Percentiles rank a stretch among this genome's conserved stretches.
Conservation (phyloP, 2,113 vertebrate genomes). For the Actenoides lindsayi region DNA sequence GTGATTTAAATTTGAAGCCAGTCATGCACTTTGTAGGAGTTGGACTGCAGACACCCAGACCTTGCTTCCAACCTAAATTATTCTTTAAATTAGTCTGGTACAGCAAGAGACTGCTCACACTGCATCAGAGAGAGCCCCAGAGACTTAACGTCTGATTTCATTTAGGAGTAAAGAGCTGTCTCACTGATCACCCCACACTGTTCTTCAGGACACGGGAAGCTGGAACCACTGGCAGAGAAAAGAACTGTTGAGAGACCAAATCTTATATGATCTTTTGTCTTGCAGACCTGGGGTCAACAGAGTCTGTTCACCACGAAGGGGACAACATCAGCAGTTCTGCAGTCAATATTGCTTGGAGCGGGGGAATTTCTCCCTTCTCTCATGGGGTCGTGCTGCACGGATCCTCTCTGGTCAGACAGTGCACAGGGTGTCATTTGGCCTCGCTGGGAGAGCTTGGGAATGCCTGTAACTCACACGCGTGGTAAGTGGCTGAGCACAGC, state of each 20-base stretch:
- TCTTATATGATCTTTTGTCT: background rate
- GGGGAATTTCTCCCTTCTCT: background rate
- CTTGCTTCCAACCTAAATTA: background rate
- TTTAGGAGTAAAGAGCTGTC: background rate
- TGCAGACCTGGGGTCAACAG: background rate
- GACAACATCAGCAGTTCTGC: background rate
- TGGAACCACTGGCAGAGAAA: background rate
- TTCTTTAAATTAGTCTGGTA: background rate
- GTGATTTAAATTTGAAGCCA: background rate
- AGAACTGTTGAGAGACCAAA: background rate
- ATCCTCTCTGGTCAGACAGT: background rate
- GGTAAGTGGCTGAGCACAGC: background rate
- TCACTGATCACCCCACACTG: background rate
- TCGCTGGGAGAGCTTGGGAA: background rate
- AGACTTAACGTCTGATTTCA: background rate
- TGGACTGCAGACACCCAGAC: background rate
- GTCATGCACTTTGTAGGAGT: background rate
- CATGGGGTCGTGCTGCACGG: background rate
- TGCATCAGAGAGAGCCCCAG: background rate
- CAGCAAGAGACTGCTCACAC: background rate
- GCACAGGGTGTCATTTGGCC: background rate
- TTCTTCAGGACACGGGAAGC: background rate
- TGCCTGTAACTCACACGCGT: background rate
- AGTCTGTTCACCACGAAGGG: background rate
- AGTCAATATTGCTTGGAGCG: fast-evolving